phyloP scores from a whole-genome alignment of 2,113 vertebrate genomes.

The Microcebus tavaratra region DNA sequence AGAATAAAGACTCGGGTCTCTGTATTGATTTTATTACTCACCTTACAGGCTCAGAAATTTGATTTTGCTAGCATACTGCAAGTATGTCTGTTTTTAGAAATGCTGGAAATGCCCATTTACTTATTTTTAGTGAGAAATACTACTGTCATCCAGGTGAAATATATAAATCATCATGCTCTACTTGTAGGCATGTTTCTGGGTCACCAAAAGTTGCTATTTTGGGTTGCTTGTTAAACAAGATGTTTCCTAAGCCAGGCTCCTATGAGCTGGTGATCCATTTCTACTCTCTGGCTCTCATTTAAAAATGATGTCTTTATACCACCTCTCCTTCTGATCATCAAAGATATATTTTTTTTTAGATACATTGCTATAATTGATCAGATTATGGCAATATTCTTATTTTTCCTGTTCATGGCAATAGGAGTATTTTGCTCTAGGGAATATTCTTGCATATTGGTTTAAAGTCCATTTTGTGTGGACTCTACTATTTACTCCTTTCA shows the following conservation, averaged over 20 bases:
- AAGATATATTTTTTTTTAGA: neutral
- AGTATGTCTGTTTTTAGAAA: neutral
- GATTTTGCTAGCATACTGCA: neutral
- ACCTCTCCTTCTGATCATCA: neutral
- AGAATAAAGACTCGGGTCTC: neutral
- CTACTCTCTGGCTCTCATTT: neutral
- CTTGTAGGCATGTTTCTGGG: neutral
- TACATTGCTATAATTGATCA: neutral
- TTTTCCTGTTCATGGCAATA: neutral
- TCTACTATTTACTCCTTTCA: neutral
- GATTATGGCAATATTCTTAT: neutral
- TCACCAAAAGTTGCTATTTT: neutral
- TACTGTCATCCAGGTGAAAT: neutral
- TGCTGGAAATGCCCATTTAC: neutral
- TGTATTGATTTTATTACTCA: neutral
- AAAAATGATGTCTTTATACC: neutral
- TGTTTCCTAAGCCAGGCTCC: neutral
- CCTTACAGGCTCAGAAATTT: neutral
- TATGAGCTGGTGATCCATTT: neutral
- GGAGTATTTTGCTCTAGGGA: neutral
- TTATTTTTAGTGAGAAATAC: constrained; percentile 33
- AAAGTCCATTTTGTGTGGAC: neutral
- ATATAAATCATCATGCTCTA: neutral
- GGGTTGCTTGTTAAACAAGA: neutral
- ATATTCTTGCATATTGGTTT: neutral